Evolutionary conservation across 2,113 vertebrate genomes (phyloP), one percentile per base, ranked within the genome.

Genomic region (Elaphurus davidianus): DNA sequence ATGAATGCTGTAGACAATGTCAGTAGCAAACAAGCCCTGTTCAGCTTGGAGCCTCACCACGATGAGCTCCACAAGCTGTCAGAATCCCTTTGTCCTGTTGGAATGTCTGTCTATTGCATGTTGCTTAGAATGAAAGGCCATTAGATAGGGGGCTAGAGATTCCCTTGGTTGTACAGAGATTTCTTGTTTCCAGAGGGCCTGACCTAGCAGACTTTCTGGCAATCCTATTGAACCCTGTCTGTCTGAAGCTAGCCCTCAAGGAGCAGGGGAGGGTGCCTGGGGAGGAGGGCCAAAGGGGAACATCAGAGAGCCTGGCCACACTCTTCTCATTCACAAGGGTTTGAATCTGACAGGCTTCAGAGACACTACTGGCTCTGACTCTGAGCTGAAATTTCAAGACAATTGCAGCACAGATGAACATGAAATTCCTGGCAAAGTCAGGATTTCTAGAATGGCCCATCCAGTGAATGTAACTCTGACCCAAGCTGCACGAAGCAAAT

Each of bases 81-180:
- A 96, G 89, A 83, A 45, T 40, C 62, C 45, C 76, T 97, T 97
- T 93, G 94, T 95, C 95, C 86, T 59, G 1, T 15, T 92, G 74
- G 47, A 84, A 28, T 28, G 59, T 47, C 50, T 23, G 8, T 96
- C 90, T 92, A 43, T 43, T 76, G 45, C 60, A n/a, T 91, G 76
- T 96, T 83, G 50, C 78, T 83, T 94, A 6, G 62, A 93, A 60
- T 86, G n/a, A 96, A 89, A 96, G 23, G 45, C 52, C 27, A 43
- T 59, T 47, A 84, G 71, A 45, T 43, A 10, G 21, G 94, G 50
- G 5, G 16, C 81, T 64, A 36, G 84, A 86, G 94, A 90, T 19
- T 67, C 7, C 7, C n/a, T 95, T 94, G 89, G 67, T 76, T 62
- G 27, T 83, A 76, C 60, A 85, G 50, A 90, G 88, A 90, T 87